Base-by-base conservation (phyloP, 2,888 invertebrate genomes). In the Helleia helle region DNA sequence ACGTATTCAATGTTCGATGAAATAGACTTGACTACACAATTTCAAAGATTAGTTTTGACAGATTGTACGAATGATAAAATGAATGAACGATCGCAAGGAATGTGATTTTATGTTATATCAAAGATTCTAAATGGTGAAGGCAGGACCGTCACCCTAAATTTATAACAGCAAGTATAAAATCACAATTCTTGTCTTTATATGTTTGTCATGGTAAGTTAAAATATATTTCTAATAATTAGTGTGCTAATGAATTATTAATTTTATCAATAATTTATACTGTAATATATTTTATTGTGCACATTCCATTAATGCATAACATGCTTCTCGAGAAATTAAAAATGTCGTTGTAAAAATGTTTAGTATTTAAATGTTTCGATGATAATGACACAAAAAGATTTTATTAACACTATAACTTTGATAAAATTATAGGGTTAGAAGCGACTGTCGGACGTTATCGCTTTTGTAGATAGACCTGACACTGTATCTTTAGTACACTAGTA, bases 171-270 rank as follows among this genome's bases (percentile, higher is more conserved):
- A 24, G 11, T 51, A 58, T 61, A 59, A 65, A 71, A 68, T 72
- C 62, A 66, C 70, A 75, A 63, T 58, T 69, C 65, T 68, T 68
- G 71, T 58, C 42, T 47, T 46, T 49, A 59, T 44, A 47, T 71
- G 73, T 58, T 58, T 62, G 71, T 43, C 18, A 52, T 58, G 57
- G 65, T 63, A 72, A 55, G 65, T 67, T 73, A 50, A 71, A 75
- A 61, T 70, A 76, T 73, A 81, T 79, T 76, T 71, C 54, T 75
- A 77, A 76, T 62, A 71, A n/a, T 59, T 83, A 84, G 83, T 73
- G 84, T 84, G 80, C 83, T 84, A 84, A 83, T 83, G 68, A 76
- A 77, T 22, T 34, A 68, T 76, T 69, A 79, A 44, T 77, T 76
- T 69, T 72, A 74, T 65, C 68, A 70, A 66, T 63, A 63, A 65